Evolutionary conservation across 2,888 invertebrate genomes (phyloP), one percentile per base, ranked within the genome.

Genomic region (Hydrotaea diabolus): DNA sequence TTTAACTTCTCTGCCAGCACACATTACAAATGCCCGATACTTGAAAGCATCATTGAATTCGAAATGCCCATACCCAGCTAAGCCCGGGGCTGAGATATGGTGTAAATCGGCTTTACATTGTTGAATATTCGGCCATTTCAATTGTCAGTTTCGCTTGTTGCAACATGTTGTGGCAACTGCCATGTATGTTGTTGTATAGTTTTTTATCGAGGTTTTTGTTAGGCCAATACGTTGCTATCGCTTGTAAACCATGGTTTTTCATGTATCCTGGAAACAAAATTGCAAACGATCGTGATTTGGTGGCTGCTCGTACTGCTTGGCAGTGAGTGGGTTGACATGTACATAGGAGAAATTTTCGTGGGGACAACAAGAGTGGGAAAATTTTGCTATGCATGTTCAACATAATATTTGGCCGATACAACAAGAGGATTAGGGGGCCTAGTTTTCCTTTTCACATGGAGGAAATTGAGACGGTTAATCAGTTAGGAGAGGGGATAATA

Each of bases 21-120:
- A 64, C n/a, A n/a, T n/a, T n/a, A n/a, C 0, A 64, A 17, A 55
- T 66, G 2, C 7, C 3, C 2, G 7, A 31, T 31, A 31, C 31
- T 77, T 17, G 13, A 64, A 39, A 72, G 21, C 31, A 73, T 39
- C 71, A 72, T 36, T 78, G 78, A 73, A 79, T 53, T 64, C 23
- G 36, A 17, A 55, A 43, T 19, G 49, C 26, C 17, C 66, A 26
- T 49, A 53, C 11, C 8, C 43, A 3, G 26, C 5, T 8, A 11
- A 4, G 15, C 59, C 11, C 23, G 8, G 26, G 39, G 2, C 39
- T 23, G 26, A 59, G 15, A 46, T 49, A 1, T 49, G 21, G 69
- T 69, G 69, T 69, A 69, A 66, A 43, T 21, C 69, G 59, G 15
- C 59, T 9, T 26, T 71, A 71, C 71, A 49, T n/a, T 71, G 26